Base-by-base conservation (phyloP, 2,113 vertebrate species). In the Corydoras maculifer region DNA sequence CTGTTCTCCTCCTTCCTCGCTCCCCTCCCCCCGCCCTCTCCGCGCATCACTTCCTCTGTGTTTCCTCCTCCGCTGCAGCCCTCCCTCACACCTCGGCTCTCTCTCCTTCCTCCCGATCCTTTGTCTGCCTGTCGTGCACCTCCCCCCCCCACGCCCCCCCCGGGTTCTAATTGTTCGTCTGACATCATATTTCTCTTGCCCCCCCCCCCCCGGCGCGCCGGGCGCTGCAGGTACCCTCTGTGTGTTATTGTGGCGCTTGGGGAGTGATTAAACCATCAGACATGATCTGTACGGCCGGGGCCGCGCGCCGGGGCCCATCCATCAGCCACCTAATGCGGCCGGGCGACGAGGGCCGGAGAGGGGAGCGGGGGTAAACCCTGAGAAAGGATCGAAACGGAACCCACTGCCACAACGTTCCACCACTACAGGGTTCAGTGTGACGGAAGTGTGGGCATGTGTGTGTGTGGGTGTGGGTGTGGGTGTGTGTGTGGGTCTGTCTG, bases 241-340 rank as follows among this genome's bases (percentile, higher is more conserved):
- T 73, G 49, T 83, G 75, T 81, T 84, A 84, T 83, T 87, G 85
- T 86, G 86, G 89, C 88, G 84, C 87, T 87, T 77, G 68, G 80
- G 81, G 84, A 88, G 87, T 89, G 88, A 90, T 91, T 91, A 88
- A 88, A 81, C 83, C 85, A 89, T 90, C 90, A 85, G 89, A 88
- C 76, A 86, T 85, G 87, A 84, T 89, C 83, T 85, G 86, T 3
- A 90, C 87, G 87, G 86, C 83, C 77, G 84, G 88, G 87, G 88
- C 79, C 72, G 72, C 85, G 89, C 90, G 86, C 91, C 87, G 90
- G 82, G 88, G 86, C 85, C 84, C 89, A 90, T 92, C 86, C 81
- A 90, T 92, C 90, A 90, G 84, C 1, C 80, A 80, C 88, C 88
- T 88, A 89, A 91, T 90, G 89, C 83, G 79, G 79, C 88, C 88